Base-by-base conservation (phyloP, 92 coral and sea anemone species). In the Umimayanthus kanabou region DNA sequence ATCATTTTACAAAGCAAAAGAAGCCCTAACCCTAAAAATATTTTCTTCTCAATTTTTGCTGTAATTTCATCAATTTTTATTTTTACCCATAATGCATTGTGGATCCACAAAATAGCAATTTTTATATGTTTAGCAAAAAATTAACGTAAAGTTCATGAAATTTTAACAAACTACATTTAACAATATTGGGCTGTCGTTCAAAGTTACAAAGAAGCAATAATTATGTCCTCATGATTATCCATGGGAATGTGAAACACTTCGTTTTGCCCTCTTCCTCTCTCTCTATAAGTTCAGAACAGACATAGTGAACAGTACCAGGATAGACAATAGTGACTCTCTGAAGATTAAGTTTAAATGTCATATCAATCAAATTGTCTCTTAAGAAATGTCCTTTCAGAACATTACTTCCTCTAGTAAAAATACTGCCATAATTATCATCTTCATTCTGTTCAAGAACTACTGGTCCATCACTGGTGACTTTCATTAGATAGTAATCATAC, bases 201-300 rank as follows among this genome's bases (percentile, higher is more conserved):
- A 40, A 37, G 79, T 42, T 75, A 39, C 5, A 11, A 29, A 49
- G 86, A 85, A n/a, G 85, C 86, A 89, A 84, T 77, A 9, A n/a
- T n/a, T n/a, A 89, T 79, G 80, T 69, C 89, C 67, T 89, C 92
- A 85, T 89, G 92, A 22, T 85, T 69, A 45, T 85, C 92, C 86
- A 67, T 55, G 26, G 85, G 69, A 79, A 89, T 86, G 57, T 85
- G 81, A 53, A 28, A 89, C 43, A 89, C 86, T 67, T 84, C 39
- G 6, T 70, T 89, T 15, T 57, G 80, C 42, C 92, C 85, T 61
- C 84, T 79, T 30, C 92, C 84, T 53, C 45, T 89, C 45, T 89
- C 89, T 89, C 39, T 78, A n/a, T 79, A 18, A 84, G 85, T 47
- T 89, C 85, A 64, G 91, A 89, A 25, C 86, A 89, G 9, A 89